Evolutionary conservation across 2,113 vertebrate species (phyloP).

Genomic region (Oenanthe oenanthe): DNA sequence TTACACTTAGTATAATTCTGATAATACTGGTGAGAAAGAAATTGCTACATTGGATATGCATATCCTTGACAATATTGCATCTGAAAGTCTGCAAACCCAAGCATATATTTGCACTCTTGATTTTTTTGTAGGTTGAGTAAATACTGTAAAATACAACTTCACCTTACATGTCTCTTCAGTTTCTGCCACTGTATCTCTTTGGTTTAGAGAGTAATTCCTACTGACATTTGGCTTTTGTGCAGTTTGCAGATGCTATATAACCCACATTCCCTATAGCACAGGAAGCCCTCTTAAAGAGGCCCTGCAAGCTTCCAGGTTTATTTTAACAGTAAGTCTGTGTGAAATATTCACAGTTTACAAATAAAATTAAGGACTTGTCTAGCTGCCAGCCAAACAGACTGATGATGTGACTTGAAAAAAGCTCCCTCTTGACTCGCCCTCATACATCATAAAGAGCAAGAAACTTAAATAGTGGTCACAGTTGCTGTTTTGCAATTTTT

Average conservation of each 20-base stretch:
- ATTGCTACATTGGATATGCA: neutral
- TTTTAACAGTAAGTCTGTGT: neutral
- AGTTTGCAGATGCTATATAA: neutral
- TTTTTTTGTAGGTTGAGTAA: neutral
- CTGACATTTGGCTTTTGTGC: neutral
- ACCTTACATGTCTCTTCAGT: neutral
- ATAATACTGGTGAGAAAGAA: neutral
- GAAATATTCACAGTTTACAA: slow-evolving; percentile 62
- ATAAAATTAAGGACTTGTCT: slow-evolving; percentile 37
- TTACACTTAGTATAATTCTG: neutral
- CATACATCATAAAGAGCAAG: slow-evolving; percentile 15
- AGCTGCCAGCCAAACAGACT: slow-evolving; percentile 14
- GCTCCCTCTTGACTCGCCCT: neutral
- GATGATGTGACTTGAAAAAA: slow-evolving; percentile 18
- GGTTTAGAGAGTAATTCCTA: neutral
- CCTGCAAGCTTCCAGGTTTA: slow-evolving; percentile 21
- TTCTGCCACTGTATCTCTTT: neutral
- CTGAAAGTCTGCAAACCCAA: neutral
- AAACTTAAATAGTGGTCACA: slow-evolving; percentile 39
- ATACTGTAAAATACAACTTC: neutral
- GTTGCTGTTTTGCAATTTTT: slow-evolving; percentile 39
- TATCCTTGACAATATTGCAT: neutral
- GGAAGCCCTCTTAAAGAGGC: neutral
- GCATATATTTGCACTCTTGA: neutral
- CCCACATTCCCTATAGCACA: neutral